These are phyloP conservation scores for Eupithecia abbreviata DNA, from an alignment of 2,888 invertebrate genomes.

Conservation along the genomic window DNA sequence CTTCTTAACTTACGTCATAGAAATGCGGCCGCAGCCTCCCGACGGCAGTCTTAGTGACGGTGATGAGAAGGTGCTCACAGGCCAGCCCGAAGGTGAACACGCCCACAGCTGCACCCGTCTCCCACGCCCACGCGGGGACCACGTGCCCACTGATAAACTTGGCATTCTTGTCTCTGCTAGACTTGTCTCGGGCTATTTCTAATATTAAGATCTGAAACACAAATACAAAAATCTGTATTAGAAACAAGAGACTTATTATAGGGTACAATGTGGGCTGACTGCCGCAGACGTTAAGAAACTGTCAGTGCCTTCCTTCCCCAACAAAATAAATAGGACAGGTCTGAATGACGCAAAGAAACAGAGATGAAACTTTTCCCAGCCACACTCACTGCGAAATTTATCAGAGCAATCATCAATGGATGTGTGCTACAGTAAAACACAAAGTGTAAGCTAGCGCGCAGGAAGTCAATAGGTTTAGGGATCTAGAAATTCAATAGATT, in stretches of 20 bases:
- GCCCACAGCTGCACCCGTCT: constrained; percentile 86
- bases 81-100: constrained; percentile 90
- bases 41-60: constrained; percentile 91
- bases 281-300: too few species aligned
- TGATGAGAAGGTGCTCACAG: constrained; percentile 89
- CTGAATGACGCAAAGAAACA: neutral
- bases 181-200: constrained; percentile 63
- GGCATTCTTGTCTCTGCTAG: constrained; percentile 67
- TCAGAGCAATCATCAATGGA: neutral
- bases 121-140: constrained; percentile 86
- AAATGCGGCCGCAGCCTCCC: constrained; percentile 95
- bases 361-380: neutral
- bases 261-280: too few species aligned
- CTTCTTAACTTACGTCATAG: constrained; percentile 76
- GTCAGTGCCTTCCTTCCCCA: too few species aligned
- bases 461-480: too few species aligned
- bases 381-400: neutral
- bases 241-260: too few species aligned
- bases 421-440: neutral
- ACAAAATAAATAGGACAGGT: neutral
- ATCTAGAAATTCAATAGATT: too few species aligned
- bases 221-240: too few species aligned
- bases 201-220: constrained; percentile 60
- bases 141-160: constrained; percentile 72
- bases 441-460: too few species aligned